phyloP scores from a whole-genome alignment of 2,797 vertebrate genomes.

The Rhynchonycteris naso region DNA sequence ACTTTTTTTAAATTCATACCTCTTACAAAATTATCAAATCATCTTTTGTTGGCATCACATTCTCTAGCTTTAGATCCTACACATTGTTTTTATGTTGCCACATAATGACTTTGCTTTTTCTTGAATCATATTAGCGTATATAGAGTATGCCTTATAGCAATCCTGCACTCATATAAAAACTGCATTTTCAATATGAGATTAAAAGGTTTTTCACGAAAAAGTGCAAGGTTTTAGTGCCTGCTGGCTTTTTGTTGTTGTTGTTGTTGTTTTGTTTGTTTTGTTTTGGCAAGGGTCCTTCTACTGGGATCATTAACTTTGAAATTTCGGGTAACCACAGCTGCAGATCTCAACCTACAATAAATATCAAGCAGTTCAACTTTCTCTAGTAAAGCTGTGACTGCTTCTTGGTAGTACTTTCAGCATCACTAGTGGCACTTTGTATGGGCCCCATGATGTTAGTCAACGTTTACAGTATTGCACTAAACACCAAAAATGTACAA shows the following conservation, averaged over 20 bases:
- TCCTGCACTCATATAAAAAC: background rate
- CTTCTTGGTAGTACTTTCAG: background rate
- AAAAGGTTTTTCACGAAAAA: background rate
- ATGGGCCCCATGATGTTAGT: background rate
- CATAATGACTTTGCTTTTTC: background rate
- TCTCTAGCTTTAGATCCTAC: background rate
- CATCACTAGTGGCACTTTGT: background rate
- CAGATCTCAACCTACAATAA: background rate
- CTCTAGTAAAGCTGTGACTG: background rate
- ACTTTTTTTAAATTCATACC: background rate
- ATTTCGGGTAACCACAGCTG: background rate
- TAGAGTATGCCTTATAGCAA: background rate
- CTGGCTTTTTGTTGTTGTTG: background rate
- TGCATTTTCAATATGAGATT: background rate
- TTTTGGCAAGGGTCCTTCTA: background rate
- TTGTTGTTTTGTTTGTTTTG: too few species aligned
- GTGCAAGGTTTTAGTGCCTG: background rate
- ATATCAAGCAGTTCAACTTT: background rate
- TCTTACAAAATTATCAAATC: background rate
- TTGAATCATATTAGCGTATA: background rate
- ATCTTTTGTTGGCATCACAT: background rate
- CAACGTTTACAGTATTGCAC: background rate
- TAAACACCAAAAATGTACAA: background rate
- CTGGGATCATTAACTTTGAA: background rate
- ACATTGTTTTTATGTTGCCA: background rate